Evolutionary conservation across 2,113 vertebrate genomes (phyloP), one percentile per base, ranked within the genome.

Genomic region (Plectropomus leopardus): DNA sequence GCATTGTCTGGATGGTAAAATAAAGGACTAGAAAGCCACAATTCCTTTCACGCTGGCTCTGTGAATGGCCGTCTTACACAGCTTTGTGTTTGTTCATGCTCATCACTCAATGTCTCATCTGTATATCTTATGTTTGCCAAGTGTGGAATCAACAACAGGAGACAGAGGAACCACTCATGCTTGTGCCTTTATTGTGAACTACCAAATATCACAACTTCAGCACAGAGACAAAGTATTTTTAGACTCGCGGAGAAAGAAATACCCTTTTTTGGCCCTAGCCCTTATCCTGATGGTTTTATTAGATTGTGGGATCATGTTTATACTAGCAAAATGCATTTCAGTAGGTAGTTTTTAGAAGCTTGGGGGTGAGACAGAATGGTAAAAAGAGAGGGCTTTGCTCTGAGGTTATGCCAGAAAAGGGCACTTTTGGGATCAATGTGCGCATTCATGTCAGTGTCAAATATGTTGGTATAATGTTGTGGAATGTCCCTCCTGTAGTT

Each of bases 51-150:
- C 51, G 9, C 16, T 48, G 50, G 16, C 28, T 69, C 15, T 30
- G 19, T 11, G n/a, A 59, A 15, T 65, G 51, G 63, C 45, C 68
- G 47, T 36, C 69, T 30, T 42, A 36, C 74, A 21, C 40, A 77
- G 42, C 76, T 51, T 61, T 77, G 55, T 84, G 55, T 79, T 80
- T 77, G 23, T 50, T 23, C 24, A 2, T 70, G 34, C 60, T 82
- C 55, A 51, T 82, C 65, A 61, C 70, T 79, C 84, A 51, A 4
- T 44, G 57, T 50, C 69, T 81, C 73, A 1, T 84, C 71, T 88
- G 86, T 91, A 13, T 81, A 89, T 55, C 4, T 81, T 69, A 3
- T 67, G 14, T 11, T 23, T 77, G 73, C 87, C 69, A 87, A 87
- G 65, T 36, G 40, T 72, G 70, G 68, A 84, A 72, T 75, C 60